phyloP scores from a whole-genome alignment of 2,113 vertebrate species.

The Eurystomus gularis region DNA sequence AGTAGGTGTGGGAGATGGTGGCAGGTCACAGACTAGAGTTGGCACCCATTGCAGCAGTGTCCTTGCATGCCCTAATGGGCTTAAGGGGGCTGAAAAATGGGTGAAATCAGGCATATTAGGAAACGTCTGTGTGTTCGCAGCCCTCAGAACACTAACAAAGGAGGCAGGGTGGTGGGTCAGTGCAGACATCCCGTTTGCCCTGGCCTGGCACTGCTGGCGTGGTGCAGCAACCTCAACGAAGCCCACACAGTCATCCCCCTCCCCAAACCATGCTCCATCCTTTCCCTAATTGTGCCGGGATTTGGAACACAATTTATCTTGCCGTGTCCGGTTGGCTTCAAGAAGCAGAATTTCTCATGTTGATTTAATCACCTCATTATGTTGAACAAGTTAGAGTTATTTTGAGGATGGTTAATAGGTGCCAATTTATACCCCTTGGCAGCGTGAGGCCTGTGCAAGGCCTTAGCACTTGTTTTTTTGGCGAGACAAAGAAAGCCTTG shows the following conservation, averaged over 20 bases:
- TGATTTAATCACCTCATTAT: constrained; percentile 59
- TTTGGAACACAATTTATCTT: not conserved
- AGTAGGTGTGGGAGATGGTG: not conserved
- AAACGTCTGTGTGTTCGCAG: not conserved
- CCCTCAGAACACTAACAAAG: not conserved
- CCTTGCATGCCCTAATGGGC: accelerated
- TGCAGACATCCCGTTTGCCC: not conserved
- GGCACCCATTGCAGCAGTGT: not conserved
- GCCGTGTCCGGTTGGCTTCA: not conserved
- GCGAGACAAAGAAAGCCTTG: not conserved
- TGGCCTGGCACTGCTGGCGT: not conserved
- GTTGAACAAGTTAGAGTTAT: constrained; percentile 44
- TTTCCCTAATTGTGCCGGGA: not conserved
- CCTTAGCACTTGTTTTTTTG: not conserved
- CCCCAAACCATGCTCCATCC: not conserved
- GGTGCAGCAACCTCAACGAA: not conserved
- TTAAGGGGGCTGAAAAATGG: not conserved
- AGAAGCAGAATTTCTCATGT: constrained; percentile 34
- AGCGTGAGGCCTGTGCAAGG: not conserved
- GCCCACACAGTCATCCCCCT: not conserved
- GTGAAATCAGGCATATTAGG: not conserved
- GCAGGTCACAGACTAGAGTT: not conserved
- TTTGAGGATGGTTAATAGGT: constrained; percentile 6
- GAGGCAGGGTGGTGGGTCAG: not conserved
- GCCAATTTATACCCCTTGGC: constrained; percentile 40